Conservation (phyloP, 2,797 vertebrate genomes). For the Lagocephalus sceleratus region DNA sequence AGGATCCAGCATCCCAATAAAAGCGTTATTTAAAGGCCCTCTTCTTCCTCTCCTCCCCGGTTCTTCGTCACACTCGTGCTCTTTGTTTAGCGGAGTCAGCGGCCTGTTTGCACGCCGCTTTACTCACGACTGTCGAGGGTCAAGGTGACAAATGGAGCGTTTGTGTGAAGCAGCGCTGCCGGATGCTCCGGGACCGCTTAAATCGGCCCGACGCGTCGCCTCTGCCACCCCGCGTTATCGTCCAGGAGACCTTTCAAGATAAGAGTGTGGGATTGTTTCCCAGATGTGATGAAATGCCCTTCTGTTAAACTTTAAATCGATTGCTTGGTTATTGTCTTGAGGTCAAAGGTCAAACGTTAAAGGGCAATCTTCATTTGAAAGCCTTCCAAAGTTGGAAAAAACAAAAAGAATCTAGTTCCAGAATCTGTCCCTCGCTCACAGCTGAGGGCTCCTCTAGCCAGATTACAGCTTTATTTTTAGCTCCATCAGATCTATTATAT, state of each 20-base stretch:
- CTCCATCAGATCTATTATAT: too few species aligned
- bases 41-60: conserved; percentile 6
- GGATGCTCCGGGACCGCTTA: conserved; percentile 25
- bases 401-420: too few species aligned
- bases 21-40: conserved; percentile 15
- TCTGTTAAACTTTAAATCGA: conserved; percentile 37
- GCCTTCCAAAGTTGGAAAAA: conserved; percentile 7
- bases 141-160: conserved; percentile 13
- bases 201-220: conserved; percentile 45
- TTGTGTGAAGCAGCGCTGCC: conserved; percentile 19
- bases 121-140: conserved; percentile 11
- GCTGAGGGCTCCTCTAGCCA: too few species aligned
- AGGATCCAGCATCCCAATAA: conserved; percentile 18
- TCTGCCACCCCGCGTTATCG: conserved; percentile 46
- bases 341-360: conserved; percentile 38
- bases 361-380: conserved; percentile 9
- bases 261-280: conserved; percentile 32
- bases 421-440: too few species aligned
- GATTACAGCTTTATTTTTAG: too few species aligned
- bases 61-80: conserved; percentile 6
- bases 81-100: conserved; percentile 17
- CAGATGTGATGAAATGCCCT: conserved; percentile 31
- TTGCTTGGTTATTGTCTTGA: conserved; percentile 30
- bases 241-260: conserved; percentile 32
- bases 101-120: conserved; percentile 9